phyloP scores from a whole-genome alignment of 2,797 vertebrate genomes.

The Cynopterus sphinx region DNA sequence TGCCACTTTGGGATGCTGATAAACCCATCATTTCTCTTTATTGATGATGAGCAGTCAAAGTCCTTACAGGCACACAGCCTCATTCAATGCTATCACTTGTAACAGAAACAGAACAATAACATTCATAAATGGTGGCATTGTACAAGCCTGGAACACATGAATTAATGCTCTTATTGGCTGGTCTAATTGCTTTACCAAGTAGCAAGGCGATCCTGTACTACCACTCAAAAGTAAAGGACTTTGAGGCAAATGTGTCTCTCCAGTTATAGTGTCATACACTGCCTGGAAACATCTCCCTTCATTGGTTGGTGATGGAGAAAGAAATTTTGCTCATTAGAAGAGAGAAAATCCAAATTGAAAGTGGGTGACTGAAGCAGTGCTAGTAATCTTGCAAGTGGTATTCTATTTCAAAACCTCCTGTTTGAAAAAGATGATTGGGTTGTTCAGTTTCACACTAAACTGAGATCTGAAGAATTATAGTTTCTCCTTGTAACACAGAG shows the following conservation, averaged over 20 bases:
- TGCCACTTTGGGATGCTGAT: neutral
- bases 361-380: neutral
- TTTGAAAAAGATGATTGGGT: neutral
- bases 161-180: slow-evolving; percentile 83
- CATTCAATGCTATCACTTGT: slow-evolving; percentile 60
- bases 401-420: neutral
- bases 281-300: neutral
- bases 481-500: neutral
- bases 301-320: neutral
- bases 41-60: neutral
- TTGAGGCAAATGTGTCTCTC: slow-evolving; percentile 42
- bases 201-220: slow-evolving; percentile 79
- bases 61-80: slow-evolving; percentile 57
- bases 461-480: slow-evolving; percentile 55
- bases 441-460: neutral
- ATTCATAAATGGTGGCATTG: slow-evolving; percentile 80
- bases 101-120: slow-evolving; percentile 72
- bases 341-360: neutral
- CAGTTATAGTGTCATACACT: slow-evolving; percentile 21
- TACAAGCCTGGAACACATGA: slow-evolving; percentile 80
- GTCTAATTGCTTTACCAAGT: slow-evolving; percentile 81
- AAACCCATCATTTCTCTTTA: neutral
- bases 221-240: slow-evolving; percentile 67
- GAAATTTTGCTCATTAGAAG: neutral
- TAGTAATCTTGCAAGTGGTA: neutral